Base-by-base conservation (phyloP, 2,797 vertebrate species). In the Ptychadena robeensis region DNA sequence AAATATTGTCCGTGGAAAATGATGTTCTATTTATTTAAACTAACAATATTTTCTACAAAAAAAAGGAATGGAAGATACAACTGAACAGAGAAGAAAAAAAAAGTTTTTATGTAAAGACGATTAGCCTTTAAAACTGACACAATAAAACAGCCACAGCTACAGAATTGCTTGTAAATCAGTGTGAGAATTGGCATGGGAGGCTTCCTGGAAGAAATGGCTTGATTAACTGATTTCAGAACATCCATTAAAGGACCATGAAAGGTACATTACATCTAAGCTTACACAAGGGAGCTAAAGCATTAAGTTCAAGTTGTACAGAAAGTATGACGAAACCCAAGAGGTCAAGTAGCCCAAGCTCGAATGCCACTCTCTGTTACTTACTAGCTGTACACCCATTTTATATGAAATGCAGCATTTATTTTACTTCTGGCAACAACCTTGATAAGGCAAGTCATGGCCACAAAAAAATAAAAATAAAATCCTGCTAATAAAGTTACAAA, bases 141-240 rank as follows among this genome's bases (percentile, higher is more conserved):
- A 53, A 53, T 53, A 53, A 53, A 53, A 53, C 44, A 53, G 25
- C 9, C 59, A 61, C n/a, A 61, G 27, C 25, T 61, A 61, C 59
- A 61, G 25, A 61, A 61, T 61, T 61, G 59, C 59, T 61, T 61
- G 15, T 61, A 61, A 61, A 61, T 61, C 59, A 61, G 28, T 61
- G 59, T 11, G 27, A 61, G 9, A 61, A 10, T 28, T 61, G 59
- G 9, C 59, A 3, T 12, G 25, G 59, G 25, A 61, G 28, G 59
- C 59, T 61, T 61, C 28, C 27, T 61, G 27, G 27, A 61, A 61
- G 25, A 25, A 61, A 61, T 61, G 7, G 25, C 25, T 61, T 61
- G 59, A 61, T 25, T 61, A 61, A 28, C 59, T 61, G 59, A 61
- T 25, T 28, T 61, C 25, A 61, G 25, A 61, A 61, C 11, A 28